Base-by-base conservation (phyloP, 2,797 vertebrate species). In the Buphagus erythrorhynchus region DNA sequence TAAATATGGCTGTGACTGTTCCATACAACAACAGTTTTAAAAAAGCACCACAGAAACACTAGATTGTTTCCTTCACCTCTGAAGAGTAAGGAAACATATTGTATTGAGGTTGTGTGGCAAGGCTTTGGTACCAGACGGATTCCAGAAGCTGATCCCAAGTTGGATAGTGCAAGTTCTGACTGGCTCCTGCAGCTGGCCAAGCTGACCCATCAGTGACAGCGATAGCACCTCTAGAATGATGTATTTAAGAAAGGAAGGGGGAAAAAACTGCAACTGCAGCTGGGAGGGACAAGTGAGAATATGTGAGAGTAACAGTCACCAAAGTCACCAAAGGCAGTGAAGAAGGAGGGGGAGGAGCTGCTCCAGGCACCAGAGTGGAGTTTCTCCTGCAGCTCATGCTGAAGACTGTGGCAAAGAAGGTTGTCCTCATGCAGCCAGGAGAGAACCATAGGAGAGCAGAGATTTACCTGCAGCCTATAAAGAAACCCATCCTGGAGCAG, bases 361-460 rank as follows among this genome's bases (percentile, higher is more conserved):
- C 5, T 29, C 5, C 28, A 68, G 29, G 6, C 3, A 1, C 11
- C 0, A 0, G 26, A 62, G 20, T 9, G 40, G 31, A 88, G 16
- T 36, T 66, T 62, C 3, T 19, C 15, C 38, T 57, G 61, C 10
- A 66, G 51, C 7, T 19, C 2, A 0, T 10, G 13, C 5, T 22
- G 33, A 33, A 35, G 59, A 9, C 33, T 13, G 3, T 8, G 21
- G 11, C 16, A 25, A 76, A n/a, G 16, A n/a, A 51, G 7, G 7
- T 5, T 38, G 8, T 77, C 5, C 6, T 29, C 8, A 4, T 49
- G 26, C 9, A 79, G 20, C 15, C 12, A 15, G 4, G 4, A 25
- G 12, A 51, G 10, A 12, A 26, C 6, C 16, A 19, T 1, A 7
- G 16, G 10, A 24, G 16, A 79, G n/a, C 14, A 85, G 40, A 78